phyloP scores from a whole-genome alignment of 2,113 vertebrate species.

The Crocuta crocuta region DNA sequence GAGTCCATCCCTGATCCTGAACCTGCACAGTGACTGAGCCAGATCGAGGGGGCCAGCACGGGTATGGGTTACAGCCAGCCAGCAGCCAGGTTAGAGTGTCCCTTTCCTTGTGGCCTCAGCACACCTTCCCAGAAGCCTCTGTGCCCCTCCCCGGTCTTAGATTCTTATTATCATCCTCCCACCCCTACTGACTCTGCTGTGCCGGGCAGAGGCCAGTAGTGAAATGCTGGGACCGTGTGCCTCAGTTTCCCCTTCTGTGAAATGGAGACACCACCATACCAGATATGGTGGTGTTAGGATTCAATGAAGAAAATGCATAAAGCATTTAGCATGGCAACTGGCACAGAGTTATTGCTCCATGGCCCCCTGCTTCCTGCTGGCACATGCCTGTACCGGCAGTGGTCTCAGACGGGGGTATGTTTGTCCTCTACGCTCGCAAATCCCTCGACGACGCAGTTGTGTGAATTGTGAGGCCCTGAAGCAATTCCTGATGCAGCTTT shows the following conservation, averaged over 20 bases:
- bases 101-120: background rate
- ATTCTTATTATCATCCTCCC: background rate
- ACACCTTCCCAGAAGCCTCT: background rate
- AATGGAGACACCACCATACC: background rate
- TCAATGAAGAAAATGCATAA: background rate
- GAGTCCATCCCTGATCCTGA: background rate
- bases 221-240: background rate
- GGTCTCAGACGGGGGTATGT: rapidly evolving
- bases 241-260: background rate
- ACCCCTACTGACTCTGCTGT: background rate
- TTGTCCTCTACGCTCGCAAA: background rate
- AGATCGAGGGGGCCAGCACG: background rate
- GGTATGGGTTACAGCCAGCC: background rate
- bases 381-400: rapidly evolving
- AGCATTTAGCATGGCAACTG: background rate
- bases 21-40: rapidly evolving
- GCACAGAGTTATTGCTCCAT: rapidly evolving
- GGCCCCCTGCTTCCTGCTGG: background rate
- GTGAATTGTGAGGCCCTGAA: background rate
- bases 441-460: background rate
- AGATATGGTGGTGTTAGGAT: background rate
- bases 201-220: background rate
- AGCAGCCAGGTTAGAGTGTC: background rate
- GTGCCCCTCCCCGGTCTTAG: background rate
- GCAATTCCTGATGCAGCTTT: background rate